Conservation (phyloP, 2,888 invertebrate species). For the Drosophila colorata region DNA sequence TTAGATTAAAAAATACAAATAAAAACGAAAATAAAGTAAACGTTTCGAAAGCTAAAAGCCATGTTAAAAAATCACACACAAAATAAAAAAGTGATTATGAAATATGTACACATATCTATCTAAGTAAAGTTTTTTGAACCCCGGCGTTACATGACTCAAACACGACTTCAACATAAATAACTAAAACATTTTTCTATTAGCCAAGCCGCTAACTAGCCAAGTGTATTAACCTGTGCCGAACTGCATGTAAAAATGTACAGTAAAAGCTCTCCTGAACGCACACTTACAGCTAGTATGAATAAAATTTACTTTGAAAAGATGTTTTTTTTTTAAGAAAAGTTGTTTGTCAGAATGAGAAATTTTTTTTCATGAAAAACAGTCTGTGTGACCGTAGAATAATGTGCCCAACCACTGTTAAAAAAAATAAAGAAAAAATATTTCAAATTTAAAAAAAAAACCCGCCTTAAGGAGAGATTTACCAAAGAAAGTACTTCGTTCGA, state of each 20-base stretch:
- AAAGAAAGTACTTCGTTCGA: not conserved
- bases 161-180: conserved; percentile 13
- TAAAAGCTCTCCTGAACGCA: not conserved
- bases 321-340: too few relatives aligned
- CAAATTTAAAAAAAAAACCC: not conserved
- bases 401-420: not conserved
- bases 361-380: too few relatives aligned
- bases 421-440: not conserved
- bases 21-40: conserved; percentile 16
- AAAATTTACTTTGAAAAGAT: not conserved
- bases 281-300: not conserved
- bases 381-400: too few relatives aligned
- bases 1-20: conserved; percentile 32
- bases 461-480: not conserved
- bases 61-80: conserved; percentile 40
- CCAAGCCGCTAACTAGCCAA: conserved; percentile 4
- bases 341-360: too few relatives aligned
- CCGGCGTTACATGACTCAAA: conserved; percentile 10
- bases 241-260: conserved; percentile 40
- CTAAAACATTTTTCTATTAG: conserved; percentile 12
- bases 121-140: conserved; percentile 68
- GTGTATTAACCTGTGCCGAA: conserved; percentile 5
- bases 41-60: conserved; percentile 28
- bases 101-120: conserved; percentile 22
- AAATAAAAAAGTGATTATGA: conserved; percentile 27